phyloP scores from a whole-genome alignment of 2,888 invertebrate genomes.

The Hirtodrosophila duncani region DNA sequence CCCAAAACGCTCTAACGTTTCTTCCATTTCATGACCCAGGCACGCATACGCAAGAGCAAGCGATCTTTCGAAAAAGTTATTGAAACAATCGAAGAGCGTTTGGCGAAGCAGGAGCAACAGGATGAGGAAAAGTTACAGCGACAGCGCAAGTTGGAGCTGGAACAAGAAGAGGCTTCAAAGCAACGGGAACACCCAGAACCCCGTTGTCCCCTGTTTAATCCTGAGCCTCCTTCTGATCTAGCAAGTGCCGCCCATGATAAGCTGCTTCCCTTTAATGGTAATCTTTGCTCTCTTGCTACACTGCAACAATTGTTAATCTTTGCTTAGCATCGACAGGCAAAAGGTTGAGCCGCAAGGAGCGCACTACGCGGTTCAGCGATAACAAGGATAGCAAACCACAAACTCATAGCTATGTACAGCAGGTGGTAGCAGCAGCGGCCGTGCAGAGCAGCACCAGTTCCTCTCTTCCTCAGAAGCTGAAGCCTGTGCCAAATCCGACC shows the following conservation, averaged over 20 bases:
- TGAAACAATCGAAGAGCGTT: conserved; percentile 85
- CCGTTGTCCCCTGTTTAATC: conserved; percentile 8
- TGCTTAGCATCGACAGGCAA: conserved; percentile 62
- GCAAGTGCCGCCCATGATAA: conserved; percentile 63
- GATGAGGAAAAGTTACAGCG: conserved; percentile 75
- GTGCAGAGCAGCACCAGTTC: conserved; percentile 11
- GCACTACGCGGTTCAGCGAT: conserved; percentile 77
- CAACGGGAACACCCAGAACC: conserved; percentile 13
- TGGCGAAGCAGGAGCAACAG: conserved; percentile 82
- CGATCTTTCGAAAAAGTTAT: conserved; percentile 86
- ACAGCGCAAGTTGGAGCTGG: conserved; percentile 54
- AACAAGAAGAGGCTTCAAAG: conserved; percentile 23
- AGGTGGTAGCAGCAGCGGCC: conserved; percentile 37
- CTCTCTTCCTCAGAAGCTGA: conserved; percentile 29
- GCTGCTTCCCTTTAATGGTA: conserved; percentile 75
- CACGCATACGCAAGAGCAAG: conserved; percentile 82
- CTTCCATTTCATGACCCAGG: conserved; percentile 74
- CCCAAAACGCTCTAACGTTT: neutral
- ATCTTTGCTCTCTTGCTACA: too few species aligned
- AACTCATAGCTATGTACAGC: conserved; percentile 48
- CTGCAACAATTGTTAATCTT: fast-evolving
- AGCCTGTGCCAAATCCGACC: conserved; percentile 52
- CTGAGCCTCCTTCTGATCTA: conserved; percentile 37
- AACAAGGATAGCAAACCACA: conserved; percentile 73
- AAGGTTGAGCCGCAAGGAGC: conserved; percentile 73